phyloP scores from a whole-genome alignment of 1,140 invertebrate genomes.

The Megalopta genalis region DNA sequence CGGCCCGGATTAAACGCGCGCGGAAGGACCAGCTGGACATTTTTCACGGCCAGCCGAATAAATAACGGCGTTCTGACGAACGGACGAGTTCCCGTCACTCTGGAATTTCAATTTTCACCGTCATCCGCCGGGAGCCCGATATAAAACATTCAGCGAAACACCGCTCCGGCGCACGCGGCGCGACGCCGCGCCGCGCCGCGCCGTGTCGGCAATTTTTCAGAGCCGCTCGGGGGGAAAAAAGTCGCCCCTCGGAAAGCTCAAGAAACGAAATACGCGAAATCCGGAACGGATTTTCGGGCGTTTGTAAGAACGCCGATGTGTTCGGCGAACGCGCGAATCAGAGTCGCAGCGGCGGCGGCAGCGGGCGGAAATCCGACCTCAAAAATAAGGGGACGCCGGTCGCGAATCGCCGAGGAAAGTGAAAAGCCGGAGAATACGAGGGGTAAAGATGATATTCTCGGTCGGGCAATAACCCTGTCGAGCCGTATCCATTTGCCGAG shows the following conservation, averaged over 20 bases:
- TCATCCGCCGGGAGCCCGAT: background rate
- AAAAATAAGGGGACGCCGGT: background rate
- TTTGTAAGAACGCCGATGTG: too few species aligned
- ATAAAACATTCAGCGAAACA: constrained; percentile 12
- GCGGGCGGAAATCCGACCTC: too few species aligned
- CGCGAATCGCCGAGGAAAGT: constrained; percentile 16
- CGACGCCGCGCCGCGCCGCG: too few species aligned
- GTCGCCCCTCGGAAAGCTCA: background rate
- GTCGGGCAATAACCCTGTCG: constrained; percentile 24
- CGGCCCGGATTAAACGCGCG: constrained; percentile 32
- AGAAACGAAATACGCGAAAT: too few species aligned
- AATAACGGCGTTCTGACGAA: constrained; percentile 43
- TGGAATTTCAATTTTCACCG: constrained; percentile 49
- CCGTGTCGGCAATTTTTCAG: background rate
- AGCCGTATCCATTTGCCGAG: constrained; percentile 38
- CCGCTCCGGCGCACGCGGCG: background rate
- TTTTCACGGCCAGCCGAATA: constrained; percentile 49
- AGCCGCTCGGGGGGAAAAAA: too few species aligned
- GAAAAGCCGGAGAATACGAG: constrained; percentile 18
- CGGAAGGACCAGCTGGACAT: constrained; percentile 40
- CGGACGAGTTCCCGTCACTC: constrained; percentile 21
- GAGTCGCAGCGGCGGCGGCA: too few species aligned
- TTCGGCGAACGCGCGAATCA: too few species aligned
- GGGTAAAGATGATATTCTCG: constrained; percentile 35
- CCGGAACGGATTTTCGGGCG: too few species aligned